phyloP scores from a whole-genome alignment of 2,113 vertebrate genomes.

The Syrmaticus mikado region DNA sequence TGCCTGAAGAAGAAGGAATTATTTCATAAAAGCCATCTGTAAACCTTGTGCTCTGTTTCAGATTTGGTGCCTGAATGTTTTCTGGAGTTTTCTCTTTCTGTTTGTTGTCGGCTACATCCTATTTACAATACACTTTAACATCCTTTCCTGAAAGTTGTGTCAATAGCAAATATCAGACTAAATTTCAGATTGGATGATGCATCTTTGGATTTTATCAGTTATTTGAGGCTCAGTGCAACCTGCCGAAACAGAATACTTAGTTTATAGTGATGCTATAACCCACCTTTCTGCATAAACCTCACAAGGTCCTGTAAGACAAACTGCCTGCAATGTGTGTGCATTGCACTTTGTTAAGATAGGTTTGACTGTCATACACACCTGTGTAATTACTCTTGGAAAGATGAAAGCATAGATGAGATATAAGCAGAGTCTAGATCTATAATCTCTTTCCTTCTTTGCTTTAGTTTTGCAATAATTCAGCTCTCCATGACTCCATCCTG shows the following conservation, averaged over 20 bases:
- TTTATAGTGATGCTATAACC: not conserved
- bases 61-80: not conserved
- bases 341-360: not conserved
- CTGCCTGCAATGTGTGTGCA: not conserved
- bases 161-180: not conserved
- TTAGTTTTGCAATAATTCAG: not conserved
- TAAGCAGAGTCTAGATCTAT: not conserved
- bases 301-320: not conserved
- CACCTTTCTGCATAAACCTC: not conserved
- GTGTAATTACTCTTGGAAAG: not conserved
- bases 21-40: not conserved
- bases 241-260: not conserved
- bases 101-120: accelerated
- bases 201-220: not conserved
- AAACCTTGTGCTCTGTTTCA: not conserved
- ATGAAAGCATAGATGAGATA: constrained; percentile 6
- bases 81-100: not conserved
- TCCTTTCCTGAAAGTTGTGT: not conserved
- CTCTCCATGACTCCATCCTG: not conserved
- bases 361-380: not conserved
- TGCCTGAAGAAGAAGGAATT: not conserved
- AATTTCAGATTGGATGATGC: not conserved
- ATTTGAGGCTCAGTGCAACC: not conserved
- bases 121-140: not conserved
- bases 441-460: not conserved